These are phyloP conservation scores for Athalia rosae DNA, from an alignment of 2,888 invertebrate genomes.

Conservation along the genomic window DNA sequence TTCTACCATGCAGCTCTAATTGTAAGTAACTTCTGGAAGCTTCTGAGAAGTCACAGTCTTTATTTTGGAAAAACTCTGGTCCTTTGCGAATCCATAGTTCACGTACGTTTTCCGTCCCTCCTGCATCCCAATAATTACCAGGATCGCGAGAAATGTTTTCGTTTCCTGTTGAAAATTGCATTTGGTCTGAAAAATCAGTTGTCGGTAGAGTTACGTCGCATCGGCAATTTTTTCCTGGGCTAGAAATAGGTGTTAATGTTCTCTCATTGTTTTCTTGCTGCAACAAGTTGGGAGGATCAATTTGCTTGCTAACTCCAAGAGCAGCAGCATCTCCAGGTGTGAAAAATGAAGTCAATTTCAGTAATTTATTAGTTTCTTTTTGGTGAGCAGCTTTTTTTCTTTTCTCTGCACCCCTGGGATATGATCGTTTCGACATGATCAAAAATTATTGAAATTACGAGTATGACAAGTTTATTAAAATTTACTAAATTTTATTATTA, in stretches of 20 bases:
- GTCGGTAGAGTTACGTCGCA: slow-evolving; percentile 39
- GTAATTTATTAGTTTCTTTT: slow-evolving; percentile 50
- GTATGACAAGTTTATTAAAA: background rate
- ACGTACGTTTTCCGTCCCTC: slow-evolving; percentile 51
- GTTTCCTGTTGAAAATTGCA: no score
- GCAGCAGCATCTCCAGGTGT: slow-evolving; percentile 32
- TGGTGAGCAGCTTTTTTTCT: slow-evolving; percentile 26
- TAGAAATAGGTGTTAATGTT: background rate
- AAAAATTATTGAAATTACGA: slow-evolving; percentile 5
- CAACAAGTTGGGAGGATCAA: slow-evolving; percentile 44
- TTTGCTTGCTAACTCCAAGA: slow-evolving; percentile 34
- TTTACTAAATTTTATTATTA: slow-evolving; percentile 11
- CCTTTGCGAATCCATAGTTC: slow-evolving; percentile 52
- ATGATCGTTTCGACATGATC: background rate
- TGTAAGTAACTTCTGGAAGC: slow-evolving; percentile 49
- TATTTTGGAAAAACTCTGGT: slow-evolving; percentile 52
- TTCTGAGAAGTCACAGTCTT: slow-evolving; percentile 52
- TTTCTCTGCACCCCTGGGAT: slow-evolving; percentile 19
- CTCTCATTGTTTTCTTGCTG: slow-evolving; percentile 41
- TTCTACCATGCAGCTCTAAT: slow-evolving; percentile 50
- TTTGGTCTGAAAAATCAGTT: slow-evolving; percentile 12
- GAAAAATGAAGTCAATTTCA: slow-evolving; percentile 48
- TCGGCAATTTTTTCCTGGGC: slow-evolving; percentile 8
- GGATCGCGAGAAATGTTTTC: slow-evolving; percentile 44
- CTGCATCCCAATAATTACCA: slow-evolving; percentile 50